phyloP scores from a whole-genome alignment of 2,888 invertebrate species.

The Tipula confusa region DNA sequence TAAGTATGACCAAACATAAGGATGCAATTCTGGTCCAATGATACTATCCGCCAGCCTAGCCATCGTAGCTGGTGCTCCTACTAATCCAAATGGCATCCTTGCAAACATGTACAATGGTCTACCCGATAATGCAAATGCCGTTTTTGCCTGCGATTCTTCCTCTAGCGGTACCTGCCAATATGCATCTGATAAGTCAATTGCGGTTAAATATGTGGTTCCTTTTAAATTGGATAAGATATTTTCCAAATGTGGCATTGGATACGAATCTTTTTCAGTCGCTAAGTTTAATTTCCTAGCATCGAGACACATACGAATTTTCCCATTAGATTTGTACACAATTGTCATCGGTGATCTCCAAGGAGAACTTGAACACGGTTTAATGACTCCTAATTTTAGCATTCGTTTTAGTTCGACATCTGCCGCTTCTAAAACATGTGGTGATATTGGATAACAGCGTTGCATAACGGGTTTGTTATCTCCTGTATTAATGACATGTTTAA shows the following conservation, averaged over 20 bases:
- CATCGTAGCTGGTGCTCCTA: not conserved
- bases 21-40: not conserved
- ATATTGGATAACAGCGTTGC: not conserved
- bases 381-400: not conserved
- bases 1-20: too few relatives aligned
- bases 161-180: too few relatives aligned
- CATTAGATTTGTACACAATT: not conserved
- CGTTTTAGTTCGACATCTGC: not conserved
- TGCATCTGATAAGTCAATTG: not conserved
- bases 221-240: not conserved
- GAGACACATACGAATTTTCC: not conserved
- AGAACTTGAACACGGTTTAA: not conserved
- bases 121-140: too few relatives aligned
- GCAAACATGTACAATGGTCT: too few relatives aligned
- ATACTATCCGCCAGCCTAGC: not conserved
- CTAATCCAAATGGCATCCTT: too few relatives aligned
- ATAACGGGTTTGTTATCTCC: not conserved
- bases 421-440: not conserved
- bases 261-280: not conserved
- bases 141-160: too few relatives aligned
- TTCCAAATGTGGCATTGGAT: not conserved
- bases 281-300: not conserved
- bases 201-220: not conserved
- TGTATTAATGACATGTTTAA: not conserved
- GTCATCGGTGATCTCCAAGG: not conserved